phyloP scores from a whole-genome alignment of 2,888 invertebrate genomes.

The Emmelina monodactyla region DNA sequence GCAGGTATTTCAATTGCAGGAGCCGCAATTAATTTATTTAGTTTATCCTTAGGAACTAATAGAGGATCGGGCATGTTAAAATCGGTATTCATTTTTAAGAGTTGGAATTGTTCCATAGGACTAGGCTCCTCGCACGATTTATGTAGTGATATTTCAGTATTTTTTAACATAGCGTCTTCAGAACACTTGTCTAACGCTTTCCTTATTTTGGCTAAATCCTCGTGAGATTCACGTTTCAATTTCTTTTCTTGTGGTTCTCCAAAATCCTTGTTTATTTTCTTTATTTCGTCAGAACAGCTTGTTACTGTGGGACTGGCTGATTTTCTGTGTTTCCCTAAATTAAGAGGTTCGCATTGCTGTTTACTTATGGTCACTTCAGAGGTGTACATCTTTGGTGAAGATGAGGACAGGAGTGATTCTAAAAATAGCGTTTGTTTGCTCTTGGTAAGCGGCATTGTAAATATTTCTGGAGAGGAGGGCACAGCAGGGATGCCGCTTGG shows the following conservation, averaged over 20 bases:
- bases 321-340: slow-evolving; percentile 72
- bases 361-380: slow-evolving; percentile 63
- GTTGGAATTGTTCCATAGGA: slow-evolving; percentile 75
- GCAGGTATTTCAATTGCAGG: slow-evolving; percentile 82
- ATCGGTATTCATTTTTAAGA: slow-evolving; percentile 70
- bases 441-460: slow-evolving; percentile 54
- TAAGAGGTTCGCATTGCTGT: slow-evolving; percentile 72
- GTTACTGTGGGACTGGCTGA: slow-evolving; percentile 76
- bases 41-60: slow-evolving; percentile 78
- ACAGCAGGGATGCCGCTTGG: slow-evolving; percentile 76
- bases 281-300: slow-evolving; percentile 77
- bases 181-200: slow-evolving; percentile 43
- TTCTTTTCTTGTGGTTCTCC: slow-evolving; percentile 55
- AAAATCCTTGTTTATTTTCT: slow-evolving; percentile 62
- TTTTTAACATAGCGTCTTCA: slow-evolving; percentile 29
- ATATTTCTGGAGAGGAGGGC: slow-evolving; percentile 73
- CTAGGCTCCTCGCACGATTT: slow-evolving; percentile 57
- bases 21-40: slow-evolving; percentile 73
- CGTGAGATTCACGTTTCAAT: slow-evolving; percentile 37
- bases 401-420: slow-evolving; percentile 69
- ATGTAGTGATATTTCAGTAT: slow-evolving; percentile 25
- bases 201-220: slow-evolving; percentile 42
- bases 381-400: slow-evolving; percentile 65
- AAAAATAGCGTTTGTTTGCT: slow-evolving; percentile 65
- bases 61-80: slow-evolving; percentile 83